Evolutionary conservation across 23 tunicate species (phyloP).

Genomic region (Ascidia mentula): DNA sequence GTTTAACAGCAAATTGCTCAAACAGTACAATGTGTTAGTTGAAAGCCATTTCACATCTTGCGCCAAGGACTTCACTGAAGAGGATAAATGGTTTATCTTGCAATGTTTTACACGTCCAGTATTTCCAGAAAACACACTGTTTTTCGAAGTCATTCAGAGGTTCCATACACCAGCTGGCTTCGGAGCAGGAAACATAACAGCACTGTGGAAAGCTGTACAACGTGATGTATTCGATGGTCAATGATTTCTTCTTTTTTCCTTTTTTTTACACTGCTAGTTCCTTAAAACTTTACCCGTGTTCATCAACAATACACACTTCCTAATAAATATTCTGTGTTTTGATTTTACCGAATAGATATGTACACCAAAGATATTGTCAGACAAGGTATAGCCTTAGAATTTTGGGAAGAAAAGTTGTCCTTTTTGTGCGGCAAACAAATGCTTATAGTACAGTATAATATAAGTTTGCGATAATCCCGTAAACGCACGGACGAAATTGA

Average conservation of each 20-base stretch:
- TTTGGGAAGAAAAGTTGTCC: no score
- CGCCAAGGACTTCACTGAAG: background rate
- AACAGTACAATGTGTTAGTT: slow-evolving; percentile 30
- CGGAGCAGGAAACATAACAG: slow-evolving; percentile 85
- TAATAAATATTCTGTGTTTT: no score
- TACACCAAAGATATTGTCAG: no score
- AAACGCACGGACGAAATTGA: no score
- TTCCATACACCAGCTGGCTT: slow-evolving; percentile 72
- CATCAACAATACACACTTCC: no score
- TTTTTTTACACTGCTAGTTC: no score
- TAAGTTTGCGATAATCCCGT: no score
- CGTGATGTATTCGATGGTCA: slow-evolving; percentile 23
- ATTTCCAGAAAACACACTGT: slow-evolving; percentile 72
- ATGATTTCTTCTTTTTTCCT: background rate
- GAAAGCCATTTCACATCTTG: slow-evolving; percentile 28
- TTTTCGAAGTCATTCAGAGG: slow-evolving; percentile 87
- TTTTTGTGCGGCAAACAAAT: no score
- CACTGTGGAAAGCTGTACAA: slow-evolving; percentile 71
- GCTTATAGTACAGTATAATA: no score
- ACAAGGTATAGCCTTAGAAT: no score
- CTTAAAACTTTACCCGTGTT: no score
- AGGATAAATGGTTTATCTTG: slow-evolving; percentile 59
- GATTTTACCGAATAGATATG: no score
- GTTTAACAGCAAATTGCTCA: slow-evolving; percentile 18
- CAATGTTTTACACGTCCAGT: slow-evolving; percentile 83